Base-by-base conservation (phyloP, 1,140 invertebrate genomes). In the Adelges cooleyi region DNA sequence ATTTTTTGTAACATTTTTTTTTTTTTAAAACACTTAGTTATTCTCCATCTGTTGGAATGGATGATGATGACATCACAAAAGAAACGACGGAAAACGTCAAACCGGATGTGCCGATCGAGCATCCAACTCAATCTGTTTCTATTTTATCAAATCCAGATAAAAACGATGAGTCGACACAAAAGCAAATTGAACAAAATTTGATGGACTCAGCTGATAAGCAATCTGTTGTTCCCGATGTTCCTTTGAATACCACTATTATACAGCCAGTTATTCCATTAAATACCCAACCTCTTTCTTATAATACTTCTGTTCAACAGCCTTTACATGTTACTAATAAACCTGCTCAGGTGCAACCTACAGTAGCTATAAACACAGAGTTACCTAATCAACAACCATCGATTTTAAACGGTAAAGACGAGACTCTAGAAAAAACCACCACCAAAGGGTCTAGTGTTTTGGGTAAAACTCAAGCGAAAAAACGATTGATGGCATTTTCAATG, bases 401-500 rank as follows among this genome's bases (percentile, higher is more conserved):
- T 15, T 15, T 48, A n/a, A 62, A 46, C 15, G 40, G 40, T 11
- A 62, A 62, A 62, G 56, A 62, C 20, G 56, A 48, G 1, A 29
- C 23, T 36, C 17, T 29, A 11, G 56, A 62, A n/a, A 62, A 62
- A 48, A 20, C 33, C 5, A 38, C 29, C 3, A 38, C 29, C 3
- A 67, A 67, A 54, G 23, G 20, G 11, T 50, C 53, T 29, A 49
- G 50, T 0, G 66, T 69, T 2, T 66, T 75, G n/a, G 73, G 72
- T n/a, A 71, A 70, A 65, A 66, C 66, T 18, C 73, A 74, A 65
- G 74, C 74, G 0, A 74, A 74, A 68, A 74, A 75, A 67, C 67
- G 74, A 10, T 65, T 75, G 1, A 68, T 73, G 40, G 74, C 74
- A 5, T 75, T 74, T 67, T 75, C 74, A 18, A 72, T 71, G 54